Conservation (phyloP, 2,797 vertebrate genomes). For the Sarcoramphus papa region DNA sequence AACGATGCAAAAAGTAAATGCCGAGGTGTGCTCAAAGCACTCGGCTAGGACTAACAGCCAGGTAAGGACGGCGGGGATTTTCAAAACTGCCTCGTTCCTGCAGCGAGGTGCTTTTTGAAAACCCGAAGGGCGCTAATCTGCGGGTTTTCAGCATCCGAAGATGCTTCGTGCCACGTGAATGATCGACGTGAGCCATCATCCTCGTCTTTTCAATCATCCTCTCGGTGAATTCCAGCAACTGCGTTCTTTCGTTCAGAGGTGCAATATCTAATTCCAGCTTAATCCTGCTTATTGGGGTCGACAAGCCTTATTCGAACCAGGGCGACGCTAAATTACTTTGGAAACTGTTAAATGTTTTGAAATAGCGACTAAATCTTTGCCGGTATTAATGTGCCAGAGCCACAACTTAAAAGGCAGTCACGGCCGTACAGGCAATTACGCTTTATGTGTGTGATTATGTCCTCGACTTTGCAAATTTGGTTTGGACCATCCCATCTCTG, state of each 20-base stretch:
- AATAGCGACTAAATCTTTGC: not conserved
- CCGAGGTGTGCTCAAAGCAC: not conserved
- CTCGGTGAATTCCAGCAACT: not conserved
- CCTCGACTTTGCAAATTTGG: not conserved
- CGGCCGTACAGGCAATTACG: accelerated
- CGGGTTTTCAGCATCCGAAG: accelerated
- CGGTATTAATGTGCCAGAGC: accelerated
- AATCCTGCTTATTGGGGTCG: not conserved
- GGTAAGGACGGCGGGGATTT: not conserved
- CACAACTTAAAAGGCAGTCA: not conserved
- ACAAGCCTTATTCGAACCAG: not conserved
- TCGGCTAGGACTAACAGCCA: not conserved
- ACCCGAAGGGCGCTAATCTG: not conserved
- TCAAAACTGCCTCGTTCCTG: not conserved
- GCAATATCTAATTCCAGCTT: not conserved
- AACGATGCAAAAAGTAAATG: not conserved
- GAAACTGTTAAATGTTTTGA: not conserved
- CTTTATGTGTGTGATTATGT: not conserved
- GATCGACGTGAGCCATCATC: accelerated
- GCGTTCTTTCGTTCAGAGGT: not conserved
- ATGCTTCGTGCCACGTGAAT: accelerated
- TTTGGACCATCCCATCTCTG: accelerated
- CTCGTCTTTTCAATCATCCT: not conserved
- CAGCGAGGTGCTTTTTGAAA: not conserved
- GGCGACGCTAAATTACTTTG: accelerated